Percentiles rank a stretch among this genome's conserved stretches.
These are phyloP conservation scores for Aphrophora alni DNA, from an alignment of 2,888 invertebrate genomes.

Conservation along the genomic window DNA sequence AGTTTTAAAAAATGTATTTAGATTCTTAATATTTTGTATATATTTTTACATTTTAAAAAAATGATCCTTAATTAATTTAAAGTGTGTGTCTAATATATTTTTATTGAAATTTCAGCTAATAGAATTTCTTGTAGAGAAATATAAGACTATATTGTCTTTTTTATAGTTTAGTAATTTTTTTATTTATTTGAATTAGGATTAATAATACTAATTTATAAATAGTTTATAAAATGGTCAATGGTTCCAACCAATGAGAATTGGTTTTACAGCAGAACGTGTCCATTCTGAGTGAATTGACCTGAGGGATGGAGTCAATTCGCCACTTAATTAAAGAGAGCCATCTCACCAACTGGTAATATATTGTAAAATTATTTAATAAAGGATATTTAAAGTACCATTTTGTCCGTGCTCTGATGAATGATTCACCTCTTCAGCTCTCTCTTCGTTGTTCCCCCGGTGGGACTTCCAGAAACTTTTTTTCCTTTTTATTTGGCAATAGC, in stretches of 20 bases:
- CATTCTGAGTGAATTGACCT: conserved; percentile 5
- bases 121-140: no score
- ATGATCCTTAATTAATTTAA: no score
- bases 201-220: background rate
- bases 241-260: conserved; percentile 17
- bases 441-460: background rate
- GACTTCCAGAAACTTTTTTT: background rate
- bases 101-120: no score
- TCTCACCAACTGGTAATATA: conserved; percentile 9
- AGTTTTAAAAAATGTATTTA: no score
- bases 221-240: background rate
- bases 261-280: conserved; percentile 13
- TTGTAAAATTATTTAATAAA: background rate
- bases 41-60: no score
- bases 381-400: background rate
- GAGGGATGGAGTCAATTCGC: conserved; percentile 6
- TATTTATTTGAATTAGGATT: no score
- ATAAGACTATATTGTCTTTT: no score
- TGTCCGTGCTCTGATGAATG: conserved; percentile 9
- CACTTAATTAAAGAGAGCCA: background rate
- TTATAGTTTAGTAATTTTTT: no score
- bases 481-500: background rate
- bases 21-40: no score
- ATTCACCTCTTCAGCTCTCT: conserved; percentile 4
- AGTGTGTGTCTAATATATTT: no score